Evolutionary conservation across 1,140 invertebrate genomes (phyloP).

Genomic region (Brachionus paranguensis): DNA sequence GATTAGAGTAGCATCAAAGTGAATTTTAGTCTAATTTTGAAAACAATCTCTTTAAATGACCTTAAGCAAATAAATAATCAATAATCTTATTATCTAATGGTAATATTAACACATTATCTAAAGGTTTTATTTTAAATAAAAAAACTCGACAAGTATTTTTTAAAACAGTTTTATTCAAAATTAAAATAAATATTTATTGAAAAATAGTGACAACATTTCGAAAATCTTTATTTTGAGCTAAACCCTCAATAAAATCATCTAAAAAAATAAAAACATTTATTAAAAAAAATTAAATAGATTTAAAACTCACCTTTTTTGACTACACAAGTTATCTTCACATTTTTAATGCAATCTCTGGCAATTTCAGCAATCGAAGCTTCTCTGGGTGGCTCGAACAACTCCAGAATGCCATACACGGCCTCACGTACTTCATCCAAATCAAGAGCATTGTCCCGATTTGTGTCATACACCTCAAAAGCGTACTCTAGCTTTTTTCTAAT

Average conservation of each 20-base stretch:
- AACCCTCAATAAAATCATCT: constrained; percentile 24
- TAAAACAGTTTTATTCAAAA: not conserved
- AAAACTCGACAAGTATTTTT: no score
- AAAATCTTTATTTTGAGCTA: not conserved
- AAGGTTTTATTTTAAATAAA: no score
- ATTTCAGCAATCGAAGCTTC: not conserved
- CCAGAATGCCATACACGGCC: constrained; percentile 23
- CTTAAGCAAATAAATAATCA: no score
- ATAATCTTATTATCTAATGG: no score
- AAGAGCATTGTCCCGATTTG: not conserved
- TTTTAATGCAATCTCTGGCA: constrained; percentile 22
- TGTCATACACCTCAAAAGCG: constrained; percentile 38
- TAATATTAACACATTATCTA: no score
- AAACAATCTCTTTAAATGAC: no score
- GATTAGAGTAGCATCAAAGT: no score
- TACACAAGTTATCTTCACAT: constrained; percentile 23
- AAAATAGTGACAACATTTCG: constrained; percentile 8
- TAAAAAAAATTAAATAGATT: not conserved
- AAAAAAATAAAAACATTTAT: not conserved
- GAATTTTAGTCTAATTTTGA: no score
- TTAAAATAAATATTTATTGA: not conserved
- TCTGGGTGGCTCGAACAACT: constrained; percentile 2
- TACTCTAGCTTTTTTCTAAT: not conserved
- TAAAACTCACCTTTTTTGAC: constrained; percentile 20
- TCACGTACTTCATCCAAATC: not conserved